Evolutionary conservation across 2,797 vertebrate genomes (phyloP), one percentile per base, ranked within the genome.

Genomic region (Spinus olivaceus): DNA sequence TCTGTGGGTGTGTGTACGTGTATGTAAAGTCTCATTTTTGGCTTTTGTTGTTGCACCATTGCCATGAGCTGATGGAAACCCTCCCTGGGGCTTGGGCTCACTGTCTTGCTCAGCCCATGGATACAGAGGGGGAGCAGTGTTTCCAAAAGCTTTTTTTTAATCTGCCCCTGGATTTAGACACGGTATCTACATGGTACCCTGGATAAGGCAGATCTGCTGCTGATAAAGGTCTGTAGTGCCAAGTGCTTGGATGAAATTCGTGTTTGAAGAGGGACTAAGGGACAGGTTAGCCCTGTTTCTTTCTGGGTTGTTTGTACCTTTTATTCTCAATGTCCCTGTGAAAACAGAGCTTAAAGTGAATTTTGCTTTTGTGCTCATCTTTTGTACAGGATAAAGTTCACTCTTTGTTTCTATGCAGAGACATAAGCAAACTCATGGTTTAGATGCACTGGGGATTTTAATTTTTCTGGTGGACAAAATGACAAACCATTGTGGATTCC

Each of bases 11-110:
- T 73, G 46, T 8, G 15, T 10, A 8, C 2, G 5, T 80, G 88
- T 41, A 64, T 5, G 12, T 81, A 30, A 92, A 95, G 82, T 88
- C 77, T 94, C 42, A n/a, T 64, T 96, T 96, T 97, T 10, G 12
- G 88, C 87, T 97, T 95, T 93, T 92, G 94, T 22, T 10, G 50
- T 90, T 84, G 80, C 49, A 30, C 71, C 14, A 0, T 6, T 72
- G 67, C 81, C 65, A 33, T 50, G 89, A 93, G 89, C 89, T 1
- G 32, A 81, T 74, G 87, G 71, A 72, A 92, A 41, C 69, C 4
- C 49, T 79, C 47, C 25, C n/a, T 1, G 2, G 53, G 44, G 49
- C 61, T 88, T 0, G 5, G n/a, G 69, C 76, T 92, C 3, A 0
- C 28, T 5, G 20, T 51, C 32, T 32, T 5, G 37, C 22, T 39